Conservation (phyloP, 2,888 invertebrate species). For the Cepaea hortensis region DNA sequence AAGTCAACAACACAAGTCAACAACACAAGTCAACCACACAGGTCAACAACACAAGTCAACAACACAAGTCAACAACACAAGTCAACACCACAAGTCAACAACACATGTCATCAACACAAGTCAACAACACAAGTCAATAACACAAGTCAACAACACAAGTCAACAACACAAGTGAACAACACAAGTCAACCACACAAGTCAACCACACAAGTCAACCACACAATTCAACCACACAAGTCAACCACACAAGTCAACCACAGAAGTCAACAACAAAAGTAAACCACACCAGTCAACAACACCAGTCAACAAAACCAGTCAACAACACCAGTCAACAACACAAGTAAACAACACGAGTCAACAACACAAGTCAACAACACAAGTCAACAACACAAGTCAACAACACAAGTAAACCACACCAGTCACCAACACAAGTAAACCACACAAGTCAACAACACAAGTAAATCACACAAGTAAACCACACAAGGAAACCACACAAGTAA, state of each 20-base stretch:
- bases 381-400: not conserved
- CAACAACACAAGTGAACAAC: not conserved
- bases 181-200: not conserved
- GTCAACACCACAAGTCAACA: not conserved
- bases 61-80: not conserved
- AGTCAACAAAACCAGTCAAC: not conserved
- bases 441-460: not conserved
- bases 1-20: not conserved
- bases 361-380: not conserved
- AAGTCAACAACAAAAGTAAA: not conserved
- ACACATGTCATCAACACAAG: not conserved
- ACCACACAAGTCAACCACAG: not conserved
- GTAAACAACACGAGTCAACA: not conserved
- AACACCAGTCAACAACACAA: not conserved
- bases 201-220: too few relatives aligned
- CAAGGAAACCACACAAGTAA: constrained; percentile 25
- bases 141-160: too few relatives aligned
- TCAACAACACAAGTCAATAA: not conserved
- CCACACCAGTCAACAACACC: not conserved
- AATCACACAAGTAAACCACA: too few relatives aligned
- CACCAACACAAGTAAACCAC: not conserved
- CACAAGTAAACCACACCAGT: too few relatives aligned
- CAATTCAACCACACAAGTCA: too few relatives aligned
- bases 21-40: not conserved
- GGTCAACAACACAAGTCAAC: too few relatives aligned